Evolutionary conservation across 2,797 vertebrate genomes (phyloP).

Genomic region (Acrossocheilus fasciatus): DNA sequence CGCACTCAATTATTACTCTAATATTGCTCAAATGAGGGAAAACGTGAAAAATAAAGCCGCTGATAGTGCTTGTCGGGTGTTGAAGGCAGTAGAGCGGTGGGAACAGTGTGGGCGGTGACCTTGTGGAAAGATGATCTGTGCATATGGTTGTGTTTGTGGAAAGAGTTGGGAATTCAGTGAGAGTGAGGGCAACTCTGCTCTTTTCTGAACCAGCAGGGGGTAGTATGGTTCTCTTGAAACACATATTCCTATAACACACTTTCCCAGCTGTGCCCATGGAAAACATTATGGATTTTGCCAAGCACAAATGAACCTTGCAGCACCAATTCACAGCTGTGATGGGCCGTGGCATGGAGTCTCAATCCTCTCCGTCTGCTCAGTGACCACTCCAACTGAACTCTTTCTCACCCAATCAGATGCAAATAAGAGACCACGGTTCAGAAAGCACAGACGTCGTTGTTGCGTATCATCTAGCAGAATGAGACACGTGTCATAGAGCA

Average conservation of each 20-base stretch:
- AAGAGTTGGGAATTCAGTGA: neutral
- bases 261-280: slow-evolving; percentile 22
- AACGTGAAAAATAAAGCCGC: neutral
- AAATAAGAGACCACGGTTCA: slow-evolving; percentile 17
- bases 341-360: slow-evolving; percentile 28
- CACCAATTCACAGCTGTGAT: slow-evolving; percentile 34
- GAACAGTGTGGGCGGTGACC: slow-evolving; percentile 24
- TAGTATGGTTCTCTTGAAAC: slow-evolving; percentile 49
- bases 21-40: slow-evolving; percentile 14
- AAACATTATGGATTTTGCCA: slow-evolving; percentile 31
- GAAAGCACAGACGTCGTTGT: neutral
- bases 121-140: slow-evolving; percentile 23
- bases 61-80: neutral
- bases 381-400: slow-evolving; percentile 12
- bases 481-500: neutral
- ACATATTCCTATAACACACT: slow-evolving; percentile 22
- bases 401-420: slow-evolving; percentile 10
- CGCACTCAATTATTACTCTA: neutral
- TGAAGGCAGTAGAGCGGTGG: neutral
- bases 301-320: slow-evolving; percentile 35
- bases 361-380: slow-evolving; percentile 18
- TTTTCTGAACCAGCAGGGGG: slow-evolving; percentile 54
- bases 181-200: neutral
- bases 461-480: neutral
- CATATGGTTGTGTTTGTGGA: neutral